Evolutionary conservation across 2,113 vertebrate species (phyloP).

Genomic region (Cephalopholis sonnerati): DNA sequence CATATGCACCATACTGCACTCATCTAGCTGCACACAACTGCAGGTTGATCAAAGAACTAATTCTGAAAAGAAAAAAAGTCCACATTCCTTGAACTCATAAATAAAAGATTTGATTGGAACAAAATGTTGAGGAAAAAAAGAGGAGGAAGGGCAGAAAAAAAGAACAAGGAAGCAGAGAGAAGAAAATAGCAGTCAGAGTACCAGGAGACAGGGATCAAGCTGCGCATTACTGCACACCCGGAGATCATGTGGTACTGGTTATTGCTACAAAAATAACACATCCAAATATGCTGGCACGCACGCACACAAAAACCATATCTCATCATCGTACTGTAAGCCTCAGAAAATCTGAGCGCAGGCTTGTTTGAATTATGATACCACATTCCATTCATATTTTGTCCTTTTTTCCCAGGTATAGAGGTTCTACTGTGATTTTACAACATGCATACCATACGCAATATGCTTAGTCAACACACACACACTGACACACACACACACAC

Average conservation of each 20-base stretch:
- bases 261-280: conserved; percentile 67
- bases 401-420: conserved; percentile 5
- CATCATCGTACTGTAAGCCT: conserved; percentile 33
- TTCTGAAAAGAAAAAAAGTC: conserved; percentile 3
- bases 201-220: conserved; percentile 60
- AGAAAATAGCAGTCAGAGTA: conserved; percentile 44
- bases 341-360: conserved; percentile 14
- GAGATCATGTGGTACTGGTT: conserved; percentile 69
- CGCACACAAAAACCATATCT: conserved; percentile 14
- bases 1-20: background rate
- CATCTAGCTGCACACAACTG: background rate
- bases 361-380: conserved; percentile 43
- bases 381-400: conserved; percentile 49
- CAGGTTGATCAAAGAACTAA: conserved; percentile 40
- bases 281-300: conserved; percentile 18
- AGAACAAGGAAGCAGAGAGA: conserved; percentile 34
- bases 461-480: conserved; percentile 25
- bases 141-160: conserved; percentile 14
- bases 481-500: conserved; percentile 30
- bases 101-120: conserved; percentile 47
- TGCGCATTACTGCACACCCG: conserved; percentile 49
- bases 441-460: conserved; percentile 5
- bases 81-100: conserved; percentile 31
- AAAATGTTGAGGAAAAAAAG: conserved; percentile 39
- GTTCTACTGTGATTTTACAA: background rate